phyloP scores from a whole-genome alignment of 2,888 invertebrate genomes.

The Mesorhabditis belari region DNA sequence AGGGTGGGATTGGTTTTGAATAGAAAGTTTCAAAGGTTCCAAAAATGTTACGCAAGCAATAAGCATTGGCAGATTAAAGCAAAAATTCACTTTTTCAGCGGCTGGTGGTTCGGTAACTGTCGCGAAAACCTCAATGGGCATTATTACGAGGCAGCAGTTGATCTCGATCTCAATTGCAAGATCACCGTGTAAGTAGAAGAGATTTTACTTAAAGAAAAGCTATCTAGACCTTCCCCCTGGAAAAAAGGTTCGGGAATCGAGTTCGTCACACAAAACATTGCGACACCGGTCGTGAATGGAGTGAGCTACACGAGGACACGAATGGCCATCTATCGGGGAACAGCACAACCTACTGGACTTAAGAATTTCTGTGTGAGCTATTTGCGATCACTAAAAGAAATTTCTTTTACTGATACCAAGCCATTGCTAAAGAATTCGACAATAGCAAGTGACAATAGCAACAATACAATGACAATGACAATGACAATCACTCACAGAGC shows the following conservation, averaged over 20 bases:
- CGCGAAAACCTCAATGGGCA: slow-evolving; percentile 27
- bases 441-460: too few relatives aligned
- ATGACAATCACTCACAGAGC: too few relatives aligned
- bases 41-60: too few relatives aligned
- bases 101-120: slow-evolving; percentile 34
- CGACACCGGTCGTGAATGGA: neutral
- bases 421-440: too few relatives aligned
- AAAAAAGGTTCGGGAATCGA: neutral
- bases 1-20: too few relatives aligned
- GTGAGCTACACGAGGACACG: neutral
- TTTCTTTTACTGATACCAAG: too few relatives aligned
- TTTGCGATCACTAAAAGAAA: neutral
- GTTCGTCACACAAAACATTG: neutral
- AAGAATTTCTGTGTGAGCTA: neutral
- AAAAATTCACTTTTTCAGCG: slow-evolving; percentile 19
- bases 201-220: too few relatives aligned
- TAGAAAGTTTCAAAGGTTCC: too few relatives aligned
- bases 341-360: neutral
- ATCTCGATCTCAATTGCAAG: neutral
- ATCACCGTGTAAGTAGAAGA: neutral
- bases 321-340: neutral
- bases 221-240: too few relatives aligned
- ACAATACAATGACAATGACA: too few relatives aligned
- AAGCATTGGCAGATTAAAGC: too few relatives aligned
- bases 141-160: neutral